Percentiles rank a stretch among this genome's conserved stretches.
These are phyloP conservation scores for Metallyticus violacea DNA, from an alignment of 2,888 invertebrate species.

Conservation along the genomic window DNA sequence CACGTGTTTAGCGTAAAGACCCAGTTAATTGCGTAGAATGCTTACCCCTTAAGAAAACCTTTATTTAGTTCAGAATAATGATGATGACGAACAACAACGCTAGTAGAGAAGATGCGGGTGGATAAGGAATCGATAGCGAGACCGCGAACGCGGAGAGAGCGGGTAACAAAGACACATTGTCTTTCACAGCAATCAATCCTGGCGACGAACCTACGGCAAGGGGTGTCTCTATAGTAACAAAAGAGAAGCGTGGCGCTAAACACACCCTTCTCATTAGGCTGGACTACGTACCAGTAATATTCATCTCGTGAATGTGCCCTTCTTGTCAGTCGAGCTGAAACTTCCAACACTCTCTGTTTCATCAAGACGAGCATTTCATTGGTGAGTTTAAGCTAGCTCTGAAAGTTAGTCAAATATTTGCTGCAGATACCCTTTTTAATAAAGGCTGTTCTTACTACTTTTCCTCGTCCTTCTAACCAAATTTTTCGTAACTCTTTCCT, in stretches of 20 bases:
- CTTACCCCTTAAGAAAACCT: background rate
- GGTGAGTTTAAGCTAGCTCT: too few relatives aligned
- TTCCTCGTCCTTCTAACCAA: too few relatives aligned
- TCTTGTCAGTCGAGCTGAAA: background rate
- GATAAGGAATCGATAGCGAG: background rate
- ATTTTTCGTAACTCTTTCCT: too few relatives aligned
- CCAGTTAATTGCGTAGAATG: too few relatives aligned
- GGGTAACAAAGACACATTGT: background rate
- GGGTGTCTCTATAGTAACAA: too few relatives aligned
- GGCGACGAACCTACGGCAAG: background rate
- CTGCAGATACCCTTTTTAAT: too few relatives aligned
- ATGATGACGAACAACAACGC: background rate
- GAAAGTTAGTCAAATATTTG: too few relatives aligned
- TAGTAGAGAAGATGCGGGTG: background rate
- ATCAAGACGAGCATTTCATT: too few relatives aligned
- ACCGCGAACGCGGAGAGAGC: background rate
- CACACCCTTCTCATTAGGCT: background rate
- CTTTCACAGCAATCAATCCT: background rate
- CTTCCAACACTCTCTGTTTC: background rate
- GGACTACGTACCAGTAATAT: background rate
- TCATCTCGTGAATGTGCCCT: background rate
- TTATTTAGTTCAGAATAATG: too few relatives aligned
- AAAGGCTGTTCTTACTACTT: too few relatives aligned
- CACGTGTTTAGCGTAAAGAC: too few relatives aligned
- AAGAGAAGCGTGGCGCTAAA: background rate